phyloP scores from a whole-genome alignment of 2,888 invertebrate genomes.

The Leptogaster cylindrica region DNA sequence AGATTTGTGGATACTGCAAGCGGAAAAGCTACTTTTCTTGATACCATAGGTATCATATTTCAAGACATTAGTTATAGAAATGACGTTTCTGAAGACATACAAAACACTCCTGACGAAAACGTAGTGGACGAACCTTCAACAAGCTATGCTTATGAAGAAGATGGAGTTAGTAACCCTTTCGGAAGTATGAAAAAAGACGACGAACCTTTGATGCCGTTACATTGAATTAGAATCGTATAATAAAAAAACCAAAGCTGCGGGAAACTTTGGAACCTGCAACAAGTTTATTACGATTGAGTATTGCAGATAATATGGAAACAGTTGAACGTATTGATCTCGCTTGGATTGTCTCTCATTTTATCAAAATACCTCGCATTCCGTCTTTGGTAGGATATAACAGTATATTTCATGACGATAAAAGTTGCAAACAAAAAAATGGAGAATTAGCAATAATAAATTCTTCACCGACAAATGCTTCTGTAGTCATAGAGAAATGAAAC shows the following conservation, averaged over 20 bases:
- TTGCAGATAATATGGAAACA: conserved; percentile 42
- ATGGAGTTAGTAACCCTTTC: too few relatives aligned
- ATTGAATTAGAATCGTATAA: conserved; percentile 15
- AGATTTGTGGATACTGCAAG: conserved; percentile 43
- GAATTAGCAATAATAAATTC: conserved; percentile 52
- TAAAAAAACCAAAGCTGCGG: conserved; percentile 21
- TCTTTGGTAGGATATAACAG: neutral
- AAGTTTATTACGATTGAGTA: neutral
- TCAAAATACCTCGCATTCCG: neutral
- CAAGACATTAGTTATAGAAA: conserved; percentile 46
- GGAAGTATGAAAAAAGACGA: conserved; percentile 31
- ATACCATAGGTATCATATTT: conserved; percentile 1
- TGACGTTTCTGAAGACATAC: conserved; percentile 4
- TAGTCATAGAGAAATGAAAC: conserved; percentile 51
- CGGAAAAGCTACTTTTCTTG: neutral
- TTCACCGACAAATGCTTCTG: conserved; percentile 50
- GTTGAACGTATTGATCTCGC: neutral
- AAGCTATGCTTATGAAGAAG: neutral
- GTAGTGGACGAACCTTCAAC: too few relatives aligned
- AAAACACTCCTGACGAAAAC: too few relatives aligned
- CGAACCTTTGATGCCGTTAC: conserved; percentile 29
- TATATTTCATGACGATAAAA: conserved; percentile 4
- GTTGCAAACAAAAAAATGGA: conserved; percentile 46
- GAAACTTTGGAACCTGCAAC: neutral
- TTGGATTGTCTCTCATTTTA: neutral